Conservation (phyloP, 2,888 invertebrate species). For the Dicyrtomina minuta region DNA sequence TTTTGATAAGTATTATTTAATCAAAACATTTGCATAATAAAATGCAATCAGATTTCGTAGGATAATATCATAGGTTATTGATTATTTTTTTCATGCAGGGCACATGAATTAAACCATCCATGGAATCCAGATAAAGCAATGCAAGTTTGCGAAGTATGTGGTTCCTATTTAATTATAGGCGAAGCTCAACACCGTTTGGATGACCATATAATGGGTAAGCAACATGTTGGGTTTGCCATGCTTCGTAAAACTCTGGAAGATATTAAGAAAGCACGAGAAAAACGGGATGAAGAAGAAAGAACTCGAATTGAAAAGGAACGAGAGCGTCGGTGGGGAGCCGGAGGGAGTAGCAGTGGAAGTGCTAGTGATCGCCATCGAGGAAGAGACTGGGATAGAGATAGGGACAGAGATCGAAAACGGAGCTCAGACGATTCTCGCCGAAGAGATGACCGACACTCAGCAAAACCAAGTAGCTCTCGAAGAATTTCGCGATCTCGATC, state of each 20-base stretch:
- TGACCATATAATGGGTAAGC: conserved; percentile 97
- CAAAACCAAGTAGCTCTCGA: conserved; percentile 14
- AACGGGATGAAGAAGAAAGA: conserved; percentile 47
- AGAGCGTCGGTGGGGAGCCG: conserved; percentile 32
- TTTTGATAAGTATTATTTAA: too few species aligned
- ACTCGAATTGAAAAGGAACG: conserved; percentile 46
- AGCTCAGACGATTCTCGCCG: conserved; percentile 19
- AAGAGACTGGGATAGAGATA: conserved; percentile 30
- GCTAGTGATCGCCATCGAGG: conserved; percentile 34
- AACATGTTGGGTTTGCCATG: conserved; percentile 86
- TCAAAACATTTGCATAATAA: too few species aligned
- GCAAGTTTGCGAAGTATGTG: conserved; percentile 98
- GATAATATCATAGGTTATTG: background rate
- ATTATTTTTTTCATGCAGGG: conserved; percentile 30
- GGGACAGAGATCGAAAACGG: conserved; percentile 21
- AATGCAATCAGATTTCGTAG: too few species aligned
- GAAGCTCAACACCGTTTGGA: conserved; percentile 97
- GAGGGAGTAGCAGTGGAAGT: conserved; percentile 20
- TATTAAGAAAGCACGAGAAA: conserved; percentile 55
- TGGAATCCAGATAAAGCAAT: conserved; percentile 85
- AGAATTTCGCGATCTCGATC: conserved; percentile 28
- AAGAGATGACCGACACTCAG: conserved; percentile 15
- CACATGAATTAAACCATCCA: conserved; percentile 48
- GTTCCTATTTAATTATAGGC: conserved; percentile 97
- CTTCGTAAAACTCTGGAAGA: conserved; percentile 64